These are phyloP conservation scores for Tetheella fluctuosa DNA, from an alignment of 2,888 invertebrate species.

Conservation along the genomic window DNA sequence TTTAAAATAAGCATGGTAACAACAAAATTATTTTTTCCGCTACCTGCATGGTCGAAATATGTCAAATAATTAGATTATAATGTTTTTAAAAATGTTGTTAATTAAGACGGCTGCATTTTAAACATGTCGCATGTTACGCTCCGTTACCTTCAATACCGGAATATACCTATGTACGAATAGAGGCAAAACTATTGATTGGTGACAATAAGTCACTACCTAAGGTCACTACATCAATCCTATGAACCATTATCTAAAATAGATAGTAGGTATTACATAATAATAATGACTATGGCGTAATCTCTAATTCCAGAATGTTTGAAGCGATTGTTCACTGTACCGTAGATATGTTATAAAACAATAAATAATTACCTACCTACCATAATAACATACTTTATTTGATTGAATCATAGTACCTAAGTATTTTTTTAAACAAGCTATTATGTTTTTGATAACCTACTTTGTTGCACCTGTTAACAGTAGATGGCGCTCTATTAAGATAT, in stretches of 20 bases:
- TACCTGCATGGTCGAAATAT: conserved; percentile 1
- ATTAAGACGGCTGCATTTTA: conserved; percentile 58
- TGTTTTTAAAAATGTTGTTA: conserved; percentile 21
- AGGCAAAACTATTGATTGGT: conserved; percentile 62
- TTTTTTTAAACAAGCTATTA: too few relatives aligned
- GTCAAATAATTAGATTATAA: conserved; percentile 26
- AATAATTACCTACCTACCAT: too few relatives aligned
- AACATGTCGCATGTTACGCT: conserved; percentile 55
- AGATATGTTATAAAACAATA: too few relatives aligned
- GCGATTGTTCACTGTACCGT: neutral
- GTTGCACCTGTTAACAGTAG: neutral
- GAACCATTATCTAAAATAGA: conserved; percentile 7
- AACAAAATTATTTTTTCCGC: neutral
- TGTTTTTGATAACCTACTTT: too few relatives aligned
- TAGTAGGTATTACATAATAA: neutral
- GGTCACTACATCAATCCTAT: too few relatives aligned
- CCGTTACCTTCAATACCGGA: conserved; percentile 64
- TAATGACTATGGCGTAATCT: neutral
- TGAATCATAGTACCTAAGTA: too few relatives aligned
- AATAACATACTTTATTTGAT: too few relatives aligned
- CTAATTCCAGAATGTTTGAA: neutral
- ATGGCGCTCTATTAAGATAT: neutral
- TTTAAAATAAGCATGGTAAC: neutral
- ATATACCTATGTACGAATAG: conserved; percentile 61
- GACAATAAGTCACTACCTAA: too few relatives aligned